Conservation (phyloP, 2,797 vertebrate species). For the Xerus rutilus region DNA sequence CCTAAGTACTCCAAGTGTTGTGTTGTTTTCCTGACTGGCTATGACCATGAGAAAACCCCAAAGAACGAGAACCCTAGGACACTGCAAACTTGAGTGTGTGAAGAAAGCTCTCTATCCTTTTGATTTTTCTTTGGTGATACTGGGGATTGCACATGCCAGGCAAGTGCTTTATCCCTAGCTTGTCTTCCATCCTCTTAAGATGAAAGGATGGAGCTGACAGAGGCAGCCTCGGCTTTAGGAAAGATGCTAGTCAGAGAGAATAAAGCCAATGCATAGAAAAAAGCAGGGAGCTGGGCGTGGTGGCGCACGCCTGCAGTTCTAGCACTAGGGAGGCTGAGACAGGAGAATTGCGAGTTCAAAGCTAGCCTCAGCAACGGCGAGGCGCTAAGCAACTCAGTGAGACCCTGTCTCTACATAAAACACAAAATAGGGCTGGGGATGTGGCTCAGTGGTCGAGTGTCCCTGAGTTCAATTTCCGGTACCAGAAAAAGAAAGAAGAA, state of each 20-base stretch:
- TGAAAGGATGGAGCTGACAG: not conserved
- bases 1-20: not conserved
- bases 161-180: too few relatives aligned
- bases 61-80: not conserved
- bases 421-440: too few relatives aligned
- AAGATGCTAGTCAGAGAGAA: not conserved
- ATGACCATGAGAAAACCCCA: not conserved
- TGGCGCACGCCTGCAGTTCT: too few relatives aligned
- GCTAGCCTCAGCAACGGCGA: too few relatives aligned
- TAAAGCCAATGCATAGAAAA: not conserved
- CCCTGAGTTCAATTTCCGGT: too few relatives aligned
- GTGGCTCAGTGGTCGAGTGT: too few relatives aligned
- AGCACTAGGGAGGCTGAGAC: too few relatives aligned
- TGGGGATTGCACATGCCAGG: too few relatives aligned
- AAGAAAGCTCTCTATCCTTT: not conserved
- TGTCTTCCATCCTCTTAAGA: slow-evolving; percentile 9
- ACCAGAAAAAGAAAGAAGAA: too few relatives aligned
- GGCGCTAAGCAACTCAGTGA: too few relatives aligned
- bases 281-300: not conserved
- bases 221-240: not conserved
- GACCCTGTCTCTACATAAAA: too few relatives aligned
- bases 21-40: not conserved
- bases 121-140: not conserved
- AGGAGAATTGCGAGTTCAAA: too few relatives aligned
- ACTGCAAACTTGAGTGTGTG: not conserved